Evolutionary conservation across 2,888 invertebrate species (phyloP).

Genomic region (Sesia apiformis): DNA sequence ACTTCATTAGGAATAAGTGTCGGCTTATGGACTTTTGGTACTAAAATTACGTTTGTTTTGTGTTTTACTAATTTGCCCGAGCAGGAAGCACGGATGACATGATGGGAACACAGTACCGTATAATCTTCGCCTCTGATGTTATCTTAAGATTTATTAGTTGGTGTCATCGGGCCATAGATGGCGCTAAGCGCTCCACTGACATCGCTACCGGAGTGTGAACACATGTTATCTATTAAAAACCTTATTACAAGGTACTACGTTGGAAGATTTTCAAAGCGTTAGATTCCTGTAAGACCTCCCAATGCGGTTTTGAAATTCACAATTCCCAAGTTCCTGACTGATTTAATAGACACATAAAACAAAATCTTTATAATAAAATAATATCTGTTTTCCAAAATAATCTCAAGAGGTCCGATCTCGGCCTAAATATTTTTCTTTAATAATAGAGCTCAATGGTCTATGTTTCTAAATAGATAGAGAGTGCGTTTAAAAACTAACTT

Average conservation of each 20-base stretch:
- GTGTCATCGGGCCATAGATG: constrained; percentile 69
- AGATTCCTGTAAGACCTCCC: not conserved
- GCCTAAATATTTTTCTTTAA: too few relatives aligned
- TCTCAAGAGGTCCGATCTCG: too few relatives aligned
- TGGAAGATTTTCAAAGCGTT: too few relatives aligned
- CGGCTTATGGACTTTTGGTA: constrained; percentile 17
- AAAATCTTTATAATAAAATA: too few relatives aligned
- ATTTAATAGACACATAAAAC: too few relatives aligned
- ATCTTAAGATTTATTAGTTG: constrained; percentile 70
- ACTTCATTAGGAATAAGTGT: constrained; percentile 18
- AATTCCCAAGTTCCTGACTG: too few relatives aligned
- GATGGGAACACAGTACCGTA: constrained; percentile 62
- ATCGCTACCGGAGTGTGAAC: not conserved
- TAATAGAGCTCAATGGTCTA: too few relatives aligned
- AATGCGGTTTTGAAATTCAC: not conserved
- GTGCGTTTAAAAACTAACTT: too few relatives aligned
- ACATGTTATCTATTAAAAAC: not conserved
- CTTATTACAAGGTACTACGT: not conserved
- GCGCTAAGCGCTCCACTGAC: constrained; percentile 25
- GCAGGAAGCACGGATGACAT: constrained; percentile 71
- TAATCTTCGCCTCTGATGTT: constrained; percentile 72
- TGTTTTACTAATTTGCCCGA: constrained; percentile 66
- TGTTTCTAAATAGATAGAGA: too few relatives aligned
- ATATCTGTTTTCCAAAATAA: too few relatives aligned
- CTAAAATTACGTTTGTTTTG: constrained; percentile 34